Evolutionary conservation across 2,888 invertebrate genomes (phyloP).

Genomic region (Tyria jacobaeae): DNA sequence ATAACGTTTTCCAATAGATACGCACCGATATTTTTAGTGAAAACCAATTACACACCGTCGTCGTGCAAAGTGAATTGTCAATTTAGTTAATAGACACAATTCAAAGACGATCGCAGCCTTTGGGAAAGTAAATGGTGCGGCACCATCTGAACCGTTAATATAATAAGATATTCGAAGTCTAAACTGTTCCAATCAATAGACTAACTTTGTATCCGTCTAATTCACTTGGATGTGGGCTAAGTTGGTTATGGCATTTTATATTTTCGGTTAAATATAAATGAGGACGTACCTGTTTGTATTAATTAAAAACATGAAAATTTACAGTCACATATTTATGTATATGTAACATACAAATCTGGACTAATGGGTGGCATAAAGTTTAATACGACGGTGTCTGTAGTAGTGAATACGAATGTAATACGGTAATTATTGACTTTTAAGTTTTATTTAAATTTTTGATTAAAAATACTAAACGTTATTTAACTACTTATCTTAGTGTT

Average conservation of each 20-base stretch:
- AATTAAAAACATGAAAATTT: too few species aligned
- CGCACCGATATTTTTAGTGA: constrained; percentile 31
- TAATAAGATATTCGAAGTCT: constrained; percentile 29
- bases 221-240: constrained; percentile 11
- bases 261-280: background rate
- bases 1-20: constrained; percentile 22
- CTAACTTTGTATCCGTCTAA: background rate
- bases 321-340: background rate
- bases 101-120: constrained; percentile 43
- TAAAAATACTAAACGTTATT: background rate
- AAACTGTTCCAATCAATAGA: constrained; percentile 33
- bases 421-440: too few species aligned
- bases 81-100: constrained; percentile 56
- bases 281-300: too few species aligned
- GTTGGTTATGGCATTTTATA: background rate
- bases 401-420: too few species aligned
- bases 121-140: constrained; percentile 41
- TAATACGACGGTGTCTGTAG: too few species aligned
- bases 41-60: constrained; percentile 35
- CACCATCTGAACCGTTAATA: constrained; percentile 45
- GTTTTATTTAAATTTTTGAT: too few species aligned
- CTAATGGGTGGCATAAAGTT: too few species aligned
- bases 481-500: too few species aligned
- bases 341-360: background rate
- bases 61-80: constrained; percentile 50